phyloP scores from a whole-genome alignment of 2,797 vertebrate species.

The Sciurus vulgaris region DNA sequence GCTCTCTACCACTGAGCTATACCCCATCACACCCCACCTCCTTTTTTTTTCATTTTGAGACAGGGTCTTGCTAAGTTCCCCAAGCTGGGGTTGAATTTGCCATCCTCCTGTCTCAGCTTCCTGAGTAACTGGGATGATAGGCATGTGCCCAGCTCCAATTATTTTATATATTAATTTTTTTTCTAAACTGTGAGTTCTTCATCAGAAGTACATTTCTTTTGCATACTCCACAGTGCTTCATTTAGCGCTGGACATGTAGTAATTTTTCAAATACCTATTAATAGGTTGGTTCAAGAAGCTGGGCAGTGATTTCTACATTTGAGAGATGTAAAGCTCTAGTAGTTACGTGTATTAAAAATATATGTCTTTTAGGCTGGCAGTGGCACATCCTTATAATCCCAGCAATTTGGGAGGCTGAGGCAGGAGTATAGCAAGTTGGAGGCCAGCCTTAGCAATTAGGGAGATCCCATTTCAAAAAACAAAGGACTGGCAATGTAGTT shows the following conservation, averaged over 20 bases:
- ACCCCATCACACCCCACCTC: neutral
- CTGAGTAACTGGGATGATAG: neutral
- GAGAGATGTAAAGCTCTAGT: slow-evolving; percentile 8
- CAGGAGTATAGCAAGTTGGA: neutral
- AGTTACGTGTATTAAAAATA: slow-evolving; percentile 34
- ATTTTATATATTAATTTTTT: slow-evolving; percentile 21
- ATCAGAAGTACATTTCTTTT: slow-evolving; percentile 6
- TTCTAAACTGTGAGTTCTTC: slow-evolving; percentile 2
- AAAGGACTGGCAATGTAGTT: neutral
- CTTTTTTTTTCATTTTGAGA: neutral
- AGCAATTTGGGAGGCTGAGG: neutral
- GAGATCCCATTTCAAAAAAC: neutral
- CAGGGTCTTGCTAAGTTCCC: neutral
- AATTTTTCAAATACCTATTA: neutral
- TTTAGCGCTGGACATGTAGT: neutral
- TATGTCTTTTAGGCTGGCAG: neutral
- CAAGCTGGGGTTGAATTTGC: neutral
- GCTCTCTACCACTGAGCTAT: neutral
- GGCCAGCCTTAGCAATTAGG: neutral
- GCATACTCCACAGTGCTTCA: neutral
- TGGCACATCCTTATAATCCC: neutral
- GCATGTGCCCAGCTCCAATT: neutral
- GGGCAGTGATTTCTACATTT: neutral
- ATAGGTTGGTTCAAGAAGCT: neutral
- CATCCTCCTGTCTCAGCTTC: neutral